phyloP scores from a whole-genome alignment of 2,797 vertebrate species.

The Thamnophis elegans region DNA sequence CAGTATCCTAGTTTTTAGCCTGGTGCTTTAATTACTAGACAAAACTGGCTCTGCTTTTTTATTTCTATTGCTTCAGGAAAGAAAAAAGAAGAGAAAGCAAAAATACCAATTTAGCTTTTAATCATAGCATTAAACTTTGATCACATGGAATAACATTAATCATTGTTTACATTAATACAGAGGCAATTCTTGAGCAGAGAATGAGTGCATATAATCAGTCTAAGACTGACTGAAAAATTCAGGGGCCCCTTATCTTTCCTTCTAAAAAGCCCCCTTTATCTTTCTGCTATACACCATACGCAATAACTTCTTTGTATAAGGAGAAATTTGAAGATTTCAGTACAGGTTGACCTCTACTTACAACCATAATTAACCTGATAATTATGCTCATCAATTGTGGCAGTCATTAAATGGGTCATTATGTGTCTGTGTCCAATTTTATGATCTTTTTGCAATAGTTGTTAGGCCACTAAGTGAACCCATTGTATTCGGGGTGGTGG shows the following conservation, averaged over 20 bases:
- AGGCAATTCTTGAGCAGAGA: neutral
- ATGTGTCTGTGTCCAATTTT: neutral
- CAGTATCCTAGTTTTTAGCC: neutral
- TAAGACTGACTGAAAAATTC: neutral
- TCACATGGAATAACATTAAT: neutral
- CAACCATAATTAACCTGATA: neutral
- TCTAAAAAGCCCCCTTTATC: neutral
- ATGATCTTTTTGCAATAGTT: neutral
- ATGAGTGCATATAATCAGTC: neutral
- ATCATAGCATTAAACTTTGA: neutral
- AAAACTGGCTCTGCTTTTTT: neutral
- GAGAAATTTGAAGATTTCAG: neutral
- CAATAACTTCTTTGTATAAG: neutral
- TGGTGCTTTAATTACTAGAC: neutral
- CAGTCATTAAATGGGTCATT: neutral
- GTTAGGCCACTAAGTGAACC: neutral
- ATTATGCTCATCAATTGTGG: neutral
- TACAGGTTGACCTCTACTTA: neutral
- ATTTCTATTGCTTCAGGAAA: neutral
- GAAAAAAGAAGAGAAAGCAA: neutral
- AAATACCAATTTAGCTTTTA: neutral
- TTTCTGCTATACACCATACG: neutral
- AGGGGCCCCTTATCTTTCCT: neutral
- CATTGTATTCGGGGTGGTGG: neutral
- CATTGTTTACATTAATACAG: neutral